Evolutionary conservation across 2,888 invertebrate species (phyloP), one percentile per base, ranked within the genome.

Genomic region (Melieria picta): DNA sequence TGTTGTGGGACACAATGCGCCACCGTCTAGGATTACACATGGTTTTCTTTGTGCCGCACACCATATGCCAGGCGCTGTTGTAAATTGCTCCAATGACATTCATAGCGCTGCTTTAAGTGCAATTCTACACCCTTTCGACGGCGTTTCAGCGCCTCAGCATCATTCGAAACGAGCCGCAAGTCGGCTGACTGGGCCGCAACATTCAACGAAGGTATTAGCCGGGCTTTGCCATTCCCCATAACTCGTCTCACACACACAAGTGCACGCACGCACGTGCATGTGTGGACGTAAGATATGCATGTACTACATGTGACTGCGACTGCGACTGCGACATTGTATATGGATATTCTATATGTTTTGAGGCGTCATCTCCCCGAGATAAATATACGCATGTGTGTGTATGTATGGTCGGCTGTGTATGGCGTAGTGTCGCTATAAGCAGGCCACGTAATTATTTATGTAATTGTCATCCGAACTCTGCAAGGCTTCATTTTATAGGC

Each of bases 381-480:
- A 48, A 16, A 48, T 48, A 57, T 42, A 65, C 48, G 13, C 16
- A 10, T 45, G 56, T 55, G 45, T 16, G 50, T 5, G 45, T 50
- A 9, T 61, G 30, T 42, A 7, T 7, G 9, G 11, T 3, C 7
- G 16, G 7, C 7, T 43, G 43, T 16, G 5, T 48, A 4, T 10
- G 11, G 30, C 30, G 30, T 30, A 30, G 30, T 30, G 30, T 3
- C 30, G 30, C 13, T 45, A 57, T 48, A 58, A 42, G 30, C 46
- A 58, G 16, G 30, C 16, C 13, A 71, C 77, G 78, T 80, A 81
- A 80, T 81, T 81, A 80, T 80, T 81, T 81, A 80, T 81, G 79
- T 80, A 81, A 81, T 81, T 80, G 80, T 80, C 80, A 81, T 81
- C 77, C 79, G 81, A 80, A 80, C 79, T 81, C 80, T 79, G 78